phyloP scores from a whole-genome alignment of 2,113 vertebrate species.

The Nyctibius bracteatus region DNA sequence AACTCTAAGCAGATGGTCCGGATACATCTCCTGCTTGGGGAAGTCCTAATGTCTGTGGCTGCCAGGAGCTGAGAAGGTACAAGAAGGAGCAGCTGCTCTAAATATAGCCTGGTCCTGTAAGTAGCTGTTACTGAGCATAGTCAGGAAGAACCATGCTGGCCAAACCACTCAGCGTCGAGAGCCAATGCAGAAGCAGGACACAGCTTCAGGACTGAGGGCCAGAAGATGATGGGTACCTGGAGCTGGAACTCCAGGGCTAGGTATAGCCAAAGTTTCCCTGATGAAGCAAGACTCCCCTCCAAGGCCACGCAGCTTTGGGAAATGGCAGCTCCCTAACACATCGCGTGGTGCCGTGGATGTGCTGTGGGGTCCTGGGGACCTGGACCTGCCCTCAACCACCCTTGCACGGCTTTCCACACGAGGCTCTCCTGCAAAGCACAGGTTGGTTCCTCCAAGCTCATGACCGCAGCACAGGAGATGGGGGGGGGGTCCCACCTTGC shows the following conservation, averaged over 20 bases:
- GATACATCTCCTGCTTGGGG: neutral
- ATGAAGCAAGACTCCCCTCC: neutral
- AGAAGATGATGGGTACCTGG: neutral
- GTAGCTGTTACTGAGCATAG: neutral
- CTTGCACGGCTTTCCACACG: accelerated
- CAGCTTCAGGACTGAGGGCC: neutral
- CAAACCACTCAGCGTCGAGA: neutral
- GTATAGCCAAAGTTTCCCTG: neutral
- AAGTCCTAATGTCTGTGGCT: neutral
- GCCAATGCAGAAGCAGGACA: neutral
- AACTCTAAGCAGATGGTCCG: neutral
- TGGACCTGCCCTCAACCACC: neutral
- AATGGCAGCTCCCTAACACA: neutral
- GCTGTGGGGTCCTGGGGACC: neutral
- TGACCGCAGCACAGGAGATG: accelerated
- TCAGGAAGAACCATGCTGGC: accelerated
- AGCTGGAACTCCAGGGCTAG: neutral
- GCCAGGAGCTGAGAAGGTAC: neutral
- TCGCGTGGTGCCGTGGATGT: accelerated
- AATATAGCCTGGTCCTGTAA: constrained; percentile 7
- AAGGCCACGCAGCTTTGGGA: neutral
- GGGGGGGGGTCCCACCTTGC: accelerated
- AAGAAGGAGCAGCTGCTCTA: neutral
- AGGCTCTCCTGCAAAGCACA: neutral
- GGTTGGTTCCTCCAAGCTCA: neutral